Evolutionary conservation across 2,797 vertebrate species (phyloP).

Genomic region (Coregonus ussuriensis): DNA sequence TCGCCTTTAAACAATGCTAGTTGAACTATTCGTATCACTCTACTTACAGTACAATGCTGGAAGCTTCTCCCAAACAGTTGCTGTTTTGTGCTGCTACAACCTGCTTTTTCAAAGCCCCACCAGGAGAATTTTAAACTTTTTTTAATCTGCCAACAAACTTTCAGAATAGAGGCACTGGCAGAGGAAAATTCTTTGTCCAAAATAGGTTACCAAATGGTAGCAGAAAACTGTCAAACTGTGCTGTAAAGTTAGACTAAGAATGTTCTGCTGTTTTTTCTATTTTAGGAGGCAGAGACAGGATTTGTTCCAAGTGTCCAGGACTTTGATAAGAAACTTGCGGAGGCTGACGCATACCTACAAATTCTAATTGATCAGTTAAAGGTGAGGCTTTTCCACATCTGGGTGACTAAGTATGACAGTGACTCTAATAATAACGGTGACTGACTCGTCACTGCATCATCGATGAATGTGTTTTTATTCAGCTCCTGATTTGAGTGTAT

Average conservation of each 20-base stretch:
- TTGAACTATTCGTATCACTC: constrained; percentile 49
- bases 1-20: constrained; percentile 53
- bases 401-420: neutral
- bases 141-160: neutral
- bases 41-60: constrained; percentile 54
- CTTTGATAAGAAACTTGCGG: constrained; percentile 98
- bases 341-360: constrained; percentile 97
- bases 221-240: neutral
- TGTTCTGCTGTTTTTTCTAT: constrained; percentile 24
- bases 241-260: neutral
- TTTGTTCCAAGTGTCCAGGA: constrained; percentile 97
- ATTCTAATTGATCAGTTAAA: constrained; percentile 98
- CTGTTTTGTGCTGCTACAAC: constrained; percentile 47
- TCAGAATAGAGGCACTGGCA: neutral
- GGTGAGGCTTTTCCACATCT: constrained; percentile 70
- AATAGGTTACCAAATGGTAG: neutral
- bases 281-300: constrained; percentile 92
- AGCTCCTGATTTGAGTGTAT: neutral
- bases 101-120: neutral
- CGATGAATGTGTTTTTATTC: neutral
- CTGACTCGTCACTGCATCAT: constrained; percentile 1
- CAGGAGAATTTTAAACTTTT: neutral
- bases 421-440: constrained; percentile 8
- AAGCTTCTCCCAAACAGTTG: constrained; percentile 65
- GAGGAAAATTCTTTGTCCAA: neutral